phyloP scores from a whole-genome alignment of 1,140 invertebrate species.

The Limonius californicus region DNA sequence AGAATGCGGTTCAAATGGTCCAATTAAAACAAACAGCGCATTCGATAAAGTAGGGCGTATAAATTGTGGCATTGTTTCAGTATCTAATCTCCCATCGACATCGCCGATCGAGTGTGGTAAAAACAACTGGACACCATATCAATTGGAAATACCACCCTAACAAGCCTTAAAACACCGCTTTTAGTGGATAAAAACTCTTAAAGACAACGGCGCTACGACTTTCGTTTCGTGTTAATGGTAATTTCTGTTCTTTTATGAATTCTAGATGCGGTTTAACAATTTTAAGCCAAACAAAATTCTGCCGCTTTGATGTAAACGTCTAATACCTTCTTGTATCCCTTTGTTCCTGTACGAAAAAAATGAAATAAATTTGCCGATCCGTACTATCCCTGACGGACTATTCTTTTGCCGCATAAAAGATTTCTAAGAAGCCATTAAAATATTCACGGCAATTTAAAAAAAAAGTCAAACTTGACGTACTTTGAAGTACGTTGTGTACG shows the following conservation, averaged over 20 bases:
- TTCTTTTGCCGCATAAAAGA: too few species aligned
- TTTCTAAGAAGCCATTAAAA: too few species aligned
- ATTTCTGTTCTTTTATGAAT: conserved; percentile 21
- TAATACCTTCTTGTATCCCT: too few species aligned
- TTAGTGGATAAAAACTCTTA: conserved; percentile 24
- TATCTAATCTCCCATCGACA: conserved; percentile 35
- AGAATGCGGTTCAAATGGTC: conserved; percentile 27
- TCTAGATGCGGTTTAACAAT: conserved; percentile 18
- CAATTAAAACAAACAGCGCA: conserved; percentile 32
- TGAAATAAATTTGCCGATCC: too few species aligned
- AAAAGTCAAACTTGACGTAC: not conserved
- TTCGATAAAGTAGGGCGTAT: conserved; percentile 32
- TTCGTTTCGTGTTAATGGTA: conserved; percentile 21
- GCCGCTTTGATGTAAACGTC: too few species aligned
- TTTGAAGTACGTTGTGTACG: conserved; percentile 19
- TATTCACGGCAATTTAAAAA: not conserved
- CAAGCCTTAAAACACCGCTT: conserved; percentile 32
- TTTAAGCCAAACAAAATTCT: too few species aligned
- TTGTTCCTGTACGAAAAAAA: too few species aligned
- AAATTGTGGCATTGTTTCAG: conserved; percentile 34
- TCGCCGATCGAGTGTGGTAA: conserved; percentile 29
- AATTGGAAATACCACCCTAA: conserved; percentile 41
- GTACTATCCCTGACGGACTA: too few species aligned
- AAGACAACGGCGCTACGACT: conserved; percentile 15
- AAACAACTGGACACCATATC: conserved; percentile 35